Percentiles rank a stretch among this genome's conserved stretches.
These are phyloP conservation scores for Polypedilum vanderplanki DNA, from an alignment of 1,140 invertebrate species.

Conservation along the genomic window DNA sequence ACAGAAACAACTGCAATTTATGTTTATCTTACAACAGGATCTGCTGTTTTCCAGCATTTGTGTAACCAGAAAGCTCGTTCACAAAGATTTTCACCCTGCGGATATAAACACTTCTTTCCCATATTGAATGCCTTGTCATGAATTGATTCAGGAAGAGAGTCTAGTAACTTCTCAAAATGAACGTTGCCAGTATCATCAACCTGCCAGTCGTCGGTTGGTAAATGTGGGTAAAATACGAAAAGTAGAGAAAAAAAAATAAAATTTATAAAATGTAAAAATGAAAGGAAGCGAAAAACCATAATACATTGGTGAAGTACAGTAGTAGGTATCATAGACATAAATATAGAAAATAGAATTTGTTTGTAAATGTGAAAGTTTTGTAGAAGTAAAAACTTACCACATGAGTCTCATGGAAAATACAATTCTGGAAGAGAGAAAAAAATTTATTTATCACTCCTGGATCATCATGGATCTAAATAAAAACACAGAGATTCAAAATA, in stretches of 20 bases:
- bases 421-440: constrained; percentile 41
- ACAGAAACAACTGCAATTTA: too few relatives aligned
- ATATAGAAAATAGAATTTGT: too few relatives aligned
- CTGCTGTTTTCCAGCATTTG: constrained; percentile 41
- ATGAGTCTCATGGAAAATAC: constrained; percentile 38
- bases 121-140: constrained; percentile 35
- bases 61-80: constrained; percentile 42
- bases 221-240: too few relatives aligned
- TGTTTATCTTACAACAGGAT: constrained; percentile 36
- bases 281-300: too few relatives aligned
- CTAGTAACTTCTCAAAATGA: constrained; percentile 37
- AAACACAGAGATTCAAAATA: not conserved
- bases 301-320: too few relatives aligned
- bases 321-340: too few relatives aligned
- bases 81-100: constrained; percentile 39
- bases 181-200: constrained; percentile 40
- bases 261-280: too few relatives aligned
- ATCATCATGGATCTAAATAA: not conserved
- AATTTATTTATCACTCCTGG: not conserved
- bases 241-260: too few relatives aligned
- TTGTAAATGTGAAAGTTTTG: too few relatives aligned
- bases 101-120: constrained; percentile 37
- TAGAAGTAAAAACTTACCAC: constrained; percentile 31
- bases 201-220: not conserved
- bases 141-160: constrained; percentile 34